These are phyloP conservation scores for Parasteatoda tepidariorum DNA, from an alignment of 1,140 invertebrate species.

Conservation along the genomic window DNA sequence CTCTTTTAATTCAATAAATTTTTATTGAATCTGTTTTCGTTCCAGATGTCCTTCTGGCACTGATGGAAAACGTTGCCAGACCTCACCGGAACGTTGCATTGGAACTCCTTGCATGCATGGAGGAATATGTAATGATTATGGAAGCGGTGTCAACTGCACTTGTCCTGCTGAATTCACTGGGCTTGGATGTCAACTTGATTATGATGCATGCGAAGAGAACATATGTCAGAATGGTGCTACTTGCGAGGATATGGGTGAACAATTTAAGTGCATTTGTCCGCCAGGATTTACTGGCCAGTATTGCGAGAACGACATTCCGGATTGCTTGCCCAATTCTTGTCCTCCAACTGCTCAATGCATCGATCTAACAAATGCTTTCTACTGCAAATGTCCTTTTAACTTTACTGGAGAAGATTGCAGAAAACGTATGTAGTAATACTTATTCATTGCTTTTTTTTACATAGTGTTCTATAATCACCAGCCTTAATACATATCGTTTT, in stretches of 20 bases:
- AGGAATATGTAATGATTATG: slow-evolving; percentile 93
- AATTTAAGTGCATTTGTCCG: slow-evolving; percentile 87
- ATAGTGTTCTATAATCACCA: too few relatives aligned
- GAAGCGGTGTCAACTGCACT: slow-evolving; percentile 92
- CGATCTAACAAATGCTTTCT: slow-evolving; percentile 91
- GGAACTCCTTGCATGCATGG: slow-evolving; percentile 96
- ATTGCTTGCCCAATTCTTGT: slow-evolving; percentile 94
- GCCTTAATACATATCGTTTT: too few relatives aligned
- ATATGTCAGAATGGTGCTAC: slow-evolving; percentile 93
- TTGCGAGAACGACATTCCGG: slow-evolving; percentile 91
- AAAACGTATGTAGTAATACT: slow-evolving; percentile 78
- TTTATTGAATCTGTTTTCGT: not conserved
- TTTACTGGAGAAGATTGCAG: slow-evolving; percentile 95
- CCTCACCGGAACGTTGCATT: slow-evolving; percentile 93
- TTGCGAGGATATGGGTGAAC: slow-evolving; percentile 85
- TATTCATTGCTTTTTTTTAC: not conserved
- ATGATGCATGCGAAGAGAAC: slow-evolving; percentile 79
- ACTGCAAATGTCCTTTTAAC: slow-evolving; percentile 96
- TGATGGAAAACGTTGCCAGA: slow-evolving; percentile 94
- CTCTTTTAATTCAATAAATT: too few relatives aligned
- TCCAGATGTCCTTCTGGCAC: slow-evolving; percentile 88
- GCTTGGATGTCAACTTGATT: slow-evolving; percentile 93
- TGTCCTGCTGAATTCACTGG: slow-evolving; percentile 87
- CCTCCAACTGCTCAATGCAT: slow-evolving; percentile 94
- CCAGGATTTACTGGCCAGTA: slow-evolving; percentile 87